Base-by-base conservation (phyloP, 2,888 invertebrate genomes). In the Cepaea hortensis region DNA sequence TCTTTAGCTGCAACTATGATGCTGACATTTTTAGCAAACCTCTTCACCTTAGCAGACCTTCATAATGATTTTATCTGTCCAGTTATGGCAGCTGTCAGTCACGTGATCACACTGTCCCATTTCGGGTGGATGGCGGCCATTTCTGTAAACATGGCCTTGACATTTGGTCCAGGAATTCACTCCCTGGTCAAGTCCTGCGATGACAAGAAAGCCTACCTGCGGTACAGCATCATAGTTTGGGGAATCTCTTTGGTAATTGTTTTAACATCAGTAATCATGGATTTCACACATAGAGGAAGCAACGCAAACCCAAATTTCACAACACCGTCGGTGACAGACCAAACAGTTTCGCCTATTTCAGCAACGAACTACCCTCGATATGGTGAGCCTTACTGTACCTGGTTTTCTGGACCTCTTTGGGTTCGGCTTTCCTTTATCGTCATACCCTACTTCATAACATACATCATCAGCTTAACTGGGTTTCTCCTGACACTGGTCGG, bases 51-150 rank as follows among this genome's bases (percentile, higher is more conserved):
- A 4, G 13, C 48, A 3, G 81, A 81, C 0, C 46, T 85, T 18
- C 81, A 85, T 11, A 23, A 81, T 20, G 81, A 85, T 23, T 75
- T 65, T 18, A 20, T 85, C 3, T 89, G 89, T 81, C 86, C 85
- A 72, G 70, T 87, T 15, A n/a, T 84, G 11, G 89, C 85, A 7
- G 81, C 73, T 7, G 3, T 86, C 15, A 70, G 80, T 50, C 89
- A 89, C 70, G 61, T 88, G 23, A 70, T 87, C 6, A 86, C 87
- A 76, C 80, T 89, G 18, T 75, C 88, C 1, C 81, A 85, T 18
- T 89, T 88, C 55, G 85, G 83, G 1, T 88, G 88, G 88, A 88
- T 88, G 88, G 85, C 88, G 3, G 88, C 88, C 23, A 87, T 89
- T 23, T 85, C 89, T 48, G 80, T 86, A 13, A 85, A 88, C 73